phyloP scores from a whole-genome alignment of 2,113 vertebrate species.

The Lates calcarifer region DNA sequence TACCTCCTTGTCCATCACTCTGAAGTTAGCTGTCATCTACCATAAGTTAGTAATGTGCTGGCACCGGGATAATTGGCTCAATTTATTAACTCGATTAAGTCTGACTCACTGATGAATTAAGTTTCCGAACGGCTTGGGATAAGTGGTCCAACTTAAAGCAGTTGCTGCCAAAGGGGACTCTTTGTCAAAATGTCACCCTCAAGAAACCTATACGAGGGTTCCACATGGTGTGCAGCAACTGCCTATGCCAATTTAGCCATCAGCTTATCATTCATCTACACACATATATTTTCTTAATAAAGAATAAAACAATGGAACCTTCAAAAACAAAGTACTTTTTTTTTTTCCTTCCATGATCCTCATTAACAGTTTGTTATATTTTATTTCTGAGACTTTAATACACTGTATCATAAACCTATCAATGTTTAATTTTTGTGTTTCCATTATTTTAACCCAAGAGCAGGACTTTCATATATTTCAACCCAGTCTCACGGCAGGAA shows the following conservation, averaged over 20 bases:
- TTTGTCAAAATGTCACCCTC: conserved; percentile 31
- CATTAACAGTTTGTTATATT: not conserved
- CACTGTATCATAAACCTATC: not conserved
- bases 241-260: not conserved
- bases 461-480: no score
- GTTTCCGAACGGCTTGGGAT: conserved; percentile 16
- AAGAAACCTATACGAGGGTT: not conserved
- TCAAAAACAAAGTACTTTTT: not conserved
- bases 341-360: not conserved
- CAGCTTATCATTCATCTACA: not conserved
- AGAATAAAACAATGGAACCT: not conserved
- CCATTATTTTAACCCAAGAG: no score
- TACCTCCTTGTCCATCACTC: conserved; percentile 41
- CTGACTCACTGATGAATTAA: conserved; percentile 36
- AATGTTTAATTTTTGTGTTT: not conserved
- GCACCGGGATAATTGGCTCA: conserved; percentile 49
- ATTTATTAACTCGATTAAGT: conserved; percentile 58
- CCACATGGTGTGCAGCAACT: not conserved
- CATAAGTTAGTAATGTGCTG: conserved; percentile 42
- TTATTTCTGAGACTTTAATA: no score
- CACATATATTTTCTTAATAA: not conserved
- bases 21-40: conserved; percentile 44
- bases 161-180: not conserved
- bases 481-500: no score
- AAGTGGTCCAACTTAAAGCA: not conserved